phyloP scores from a whole-genome alignment of 2,888 invertebrate species.

The Cephus spinipes region DNA sequence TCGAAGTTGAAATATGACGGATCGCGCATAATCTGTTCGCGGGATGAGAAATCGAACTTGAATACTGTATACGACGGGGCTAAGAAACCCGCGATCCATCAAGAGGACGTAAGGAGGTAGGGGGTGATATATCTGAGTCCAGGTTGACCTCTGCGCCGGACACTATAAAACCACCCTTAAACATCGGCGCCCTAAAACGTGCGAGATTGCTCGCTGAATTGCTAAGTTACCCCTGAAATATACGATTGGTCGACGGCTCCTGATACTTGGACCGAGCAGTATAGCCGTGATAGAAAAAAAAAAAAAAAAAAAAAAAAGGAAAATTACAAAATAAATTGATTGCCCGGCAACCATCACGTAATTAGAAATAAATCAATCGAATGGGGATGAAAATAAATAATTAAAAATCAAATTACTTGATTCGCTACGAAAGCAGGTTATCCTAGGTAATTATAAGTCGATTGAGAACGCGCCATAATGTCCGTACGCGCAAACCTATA shows the following conservation, averaged over 20 bases:
- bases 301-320: too few relatives aligned
- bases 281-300: too few relatives aligned
- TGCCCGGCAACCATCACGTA: too few relatives aligned
- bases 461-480: too few relatives aligned
- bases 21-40: conserved; percentile 41
- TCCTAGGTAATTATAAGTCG: too few relatives aligned
- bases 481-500: too few relatives aligned
- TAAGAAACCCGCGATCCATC: conserved; percentile 46
- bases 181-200: conserved; percentile 51
- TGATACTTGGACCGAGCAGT: too few relatives aligned
- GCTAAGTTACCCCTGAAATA: conserved; percentile 30
- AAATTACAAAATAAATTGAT: too few relatives aligned
- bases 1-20: conserved; percentile 22
- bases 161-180: conserved; percentile 62
- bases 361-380: too few relatives aligned
- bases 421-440: too few relatives aligned
- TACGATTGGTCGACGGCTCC: conserved; percentile 11
- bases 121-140: conserved; percentile 56
- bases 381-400: too few relatives aligned
- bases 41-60: conserved; percentile 46
- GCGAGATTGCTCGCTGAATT: conserved; percentile 45
- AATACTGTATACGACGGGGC: conserved; percentile 33
- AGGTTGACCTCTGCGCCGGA: conserved; percentile 61
- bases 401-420: too few relatives aligned
- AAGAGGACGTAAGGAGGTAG: conserved; percentile 35